A percentile compares a stretch with the other conserved stretches of the same genome.
Conservation (phyloP, 2,113 vertebrate species). For the Gymnocephalus cernua region DNA sequence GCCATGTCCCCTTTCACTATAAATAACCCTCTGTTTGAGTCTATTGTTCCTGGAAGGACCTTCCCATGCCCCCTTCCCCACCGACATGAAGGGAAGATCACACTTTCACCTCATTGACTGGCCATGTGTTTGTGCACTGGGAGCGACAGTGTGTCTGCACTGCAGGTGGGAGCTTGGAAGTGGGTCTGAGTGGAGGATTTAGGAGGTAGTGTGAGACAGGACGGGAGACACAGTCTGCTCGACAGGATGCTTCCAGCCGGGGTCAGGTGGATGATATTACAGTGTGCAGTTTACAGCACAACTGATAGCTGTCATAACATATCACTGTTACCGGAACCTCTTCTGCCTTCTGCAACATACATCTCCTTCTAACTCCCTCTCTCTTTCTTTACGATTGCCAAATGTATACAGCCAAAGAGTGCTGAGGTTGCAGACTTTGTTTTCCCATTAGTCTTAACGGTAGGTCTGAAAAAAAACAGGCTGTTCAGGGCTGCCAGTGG, state of each 20-base stretch:
- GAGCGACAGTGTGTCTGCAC: slow-evolving; percentile 53
- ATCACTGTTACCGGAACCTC: slow-evolving; percentile 25
- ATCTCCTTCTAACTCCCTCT: background rate
- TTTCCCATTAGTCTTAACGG: slow-evolving; percentile 66
- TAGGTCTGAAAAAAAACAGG: slow-evolving; percentile 8
- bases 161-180: slow-evolving; percentile 49
- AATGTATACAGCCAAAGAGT: background rate
- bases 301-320: slow-evolving; percentile 40
- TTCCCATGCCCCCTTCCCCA: slow-evolving; percentile 47
- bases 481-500: slow-evolving; percentile 20
- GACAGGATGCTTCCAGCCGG: slow-evolving; percentile 26
- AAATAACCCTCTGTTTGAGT: slow-evolving; percentile 69
- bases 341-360: slow-evolving; percentile 16
- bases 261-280: slow-evolving; percentile 58
- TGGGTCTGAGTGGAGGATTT: slow-evolving; percentile 17
- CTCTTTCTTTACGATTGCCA: background rate
- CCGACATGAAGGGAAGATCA: slow-evolving; percentile 34
- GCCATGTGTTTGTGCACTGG: slow-evolving; percentile 12
- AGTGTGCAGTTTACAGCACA: slow-evolving; percentile 20
- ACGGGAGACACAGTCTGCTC: slow-evolving; percentile 11
- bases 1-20: slow-evolving; percentile 42
- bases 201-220: slow-evolving; percentile 25
- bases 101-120: slow-evolving; percentile 68
- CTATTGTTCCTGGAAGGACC: slow-evolving; percentile 71
- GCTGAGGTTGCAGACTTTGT: slow-evolving; percentile 56